Evolutionary conservation across 2,888 invertebrate genomes (phyloP).

Genomic region (Tinea trinotella): DNA sequence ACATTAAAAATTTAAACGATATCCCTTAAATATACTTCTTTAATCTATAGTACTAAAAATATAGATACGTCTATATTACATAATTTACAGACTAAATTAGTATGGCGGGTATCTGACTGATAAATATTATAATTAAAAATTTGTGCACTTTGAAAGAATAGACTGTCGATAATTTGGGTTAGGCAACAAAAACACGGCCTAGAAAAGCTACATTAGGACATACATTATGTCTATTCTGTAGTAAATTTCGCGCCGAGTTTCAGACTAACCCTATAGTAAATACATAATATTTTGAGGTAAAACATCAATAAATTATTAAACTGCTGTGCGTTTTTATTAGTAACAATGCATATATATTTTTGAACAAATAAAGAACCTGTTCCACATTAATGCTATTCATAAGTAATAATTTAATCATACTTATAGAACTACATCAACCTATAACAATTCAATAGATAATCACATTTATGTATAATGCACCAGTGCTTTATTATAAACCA

Average conservation of each 20-base stretch:
- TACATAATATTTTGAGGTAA: too few species aligned
- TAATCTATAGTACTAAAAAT: conserved; percentile 15
- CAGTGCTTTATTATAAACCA: conserved; percentile 30
- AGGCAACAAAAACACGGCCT: too few species aligned
- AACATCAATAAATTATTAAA: background rate
- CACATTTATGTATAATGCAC: conserved; percentile 51
- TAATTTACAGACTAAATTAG: conserved; percentile 19
- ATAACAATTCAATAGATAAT: conserved; percentile 46
- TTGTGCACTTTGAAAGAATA: conserved; percentile 1
- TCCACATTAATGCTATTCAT: background rate
- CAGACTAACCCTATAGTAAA: too few species aligned
- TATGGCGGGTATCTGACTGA: conserved; percentile 18
- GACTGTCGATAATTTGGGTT: too few species aligned
- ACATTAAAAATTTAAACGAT: background rate
- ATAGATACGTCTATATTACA: conserved; percentile 2
- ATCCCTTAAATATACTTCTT: conserved; percentile 5
- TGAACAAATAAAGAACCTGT: background rate
- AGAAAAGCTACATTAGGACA: too few species aligned
- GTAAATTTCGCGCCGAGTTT: too few species aligned
- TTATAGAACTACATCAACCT: conserved; percentile 22
- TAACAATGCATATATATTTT: background rate
- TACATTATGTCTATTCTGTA: too few species aligned
- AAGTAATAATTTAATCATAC: conserved; percentile 21
- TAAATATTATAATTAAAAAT: conserved; percentile 1
- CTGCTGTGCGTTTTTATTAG: conserved; percentile 5